phyloP scores from a whole-genome alignment of 2,113 vertebrate genomes.

The Ploceus nigricollis region DNA sequence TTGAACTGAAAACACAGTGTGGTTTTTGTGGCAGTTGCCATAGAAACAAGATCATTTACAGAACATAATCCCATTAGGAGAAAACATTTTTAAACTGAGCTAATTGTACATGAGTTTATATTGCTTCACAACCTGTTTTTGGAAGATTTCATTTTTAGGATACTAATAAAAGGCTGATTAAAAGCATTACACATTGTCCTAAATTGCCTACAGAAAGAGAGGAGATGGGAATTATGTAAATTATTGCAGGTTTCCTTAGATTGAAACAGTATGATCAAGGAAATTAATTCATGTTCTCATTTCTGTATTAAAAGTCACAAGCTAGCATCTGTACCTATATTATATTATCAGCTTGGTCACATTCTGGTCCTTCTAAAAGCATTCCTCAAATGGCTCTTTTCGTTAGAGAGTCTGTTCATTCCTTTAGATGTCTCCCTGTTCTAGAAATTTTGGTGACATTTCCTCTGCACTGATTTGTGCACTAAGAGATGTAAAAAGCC shows the following conservation, averaged over 20 bases:
- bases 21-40: constrained; percentile 71
- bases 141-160: constrained; percentile 56
- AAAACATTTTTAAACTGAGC: constrained; percentile 70
- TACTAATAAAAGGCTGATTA: constrained; percentile 62
- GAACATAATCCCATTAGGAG: constrained; percentile 72
- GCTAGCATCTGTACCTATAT: not conserved
- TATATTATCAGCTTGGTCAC: not conserved
- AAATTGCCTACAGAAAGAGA: constrained; percentile 51
- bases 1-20: constrained; percentile 52
- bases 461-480: not conserved
- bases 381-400: not conserved
- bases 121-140: constrained; percentile 67
- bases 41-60: constrained; percentile 72
- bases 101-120: constrained; percentile 72
- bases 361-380: not conserved
- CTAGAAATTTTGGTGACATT: not conserved
- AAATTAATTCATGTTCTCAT: constrained; percentile 28
- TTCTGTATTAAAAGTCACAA: not conserved
- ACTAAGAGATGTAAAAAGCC: not conserved
- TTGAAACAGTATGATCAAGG: not conserved
- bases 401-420: not conserved
- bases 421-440: not conserved
- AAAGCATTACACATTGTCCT: constrained; percentile 53
- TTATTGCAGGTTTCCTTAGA: constrained; percentile 38
- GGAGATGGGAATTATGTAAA: constrained; percentile 57